Base-by-base conservation (phyloP, 2,888 invertebrate species). In the Ornithoptera priamus region DNA sequence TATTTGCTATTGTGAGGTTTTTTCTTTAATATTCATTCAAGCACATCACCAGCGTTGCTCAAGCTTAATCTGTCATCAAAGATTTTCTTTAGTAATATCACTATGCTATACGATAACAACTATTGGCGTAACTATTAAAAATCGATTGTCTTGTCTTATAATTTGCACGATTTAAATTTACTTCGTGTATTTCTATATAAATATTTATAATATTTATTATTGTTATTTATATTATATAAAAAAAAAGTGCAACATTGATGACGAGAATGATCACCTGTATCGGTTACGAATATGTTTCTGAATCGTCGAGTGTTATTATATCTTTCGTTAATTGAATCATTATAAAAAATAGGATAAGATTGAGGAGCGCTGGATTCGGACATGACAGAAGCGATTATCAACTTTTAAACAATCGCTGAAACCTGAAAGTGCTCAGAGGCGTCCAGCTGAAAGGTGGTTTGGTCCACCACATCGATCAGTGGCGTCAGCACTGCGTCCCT, bases 391-490 rank as follows among this genome's bases (percentile, higher is more conserved):
- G 67, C 67, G 18, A n/a, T 56, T 50, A 22, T n/a, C 62, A 22
- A 64, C 30, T 58, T 53, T 39, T 62, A 20, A 59, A 50, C 22
- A 30, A 53, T 42, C 50, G 63, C 30, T 58, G 59, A 42, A 30
- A 88, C 92, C 92, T 92, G 91, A 67, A 87, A 90, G 15, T 79
- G 73, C 2, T 85, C 81, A 1, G 88, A 78, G 0, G 81, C 82
- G 12, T 88, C 81, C 1, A 89, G 72, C 67, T 94, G 94, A 82
- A 98, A 94, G 17, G 94, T 95, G 75, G 95, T 93, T 80, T 97
- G 86, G 84, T 97, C 96, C 73, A 99, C 96, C 58, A 97, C 96
- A 90, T 99, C 99, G 72, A 99, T 99, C 73, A 98, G 96, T 8
- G 99, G 99, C 74, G 98, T 97, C 70, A 98, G 88, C 0, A 98